Percentiles rank a stretch among this genome's conserved stretches.
Evolutionary conservation across 92 coral and sea anemone species (phyloP).

Genomic region (Hydrozoanthus gracilis): DNA sequence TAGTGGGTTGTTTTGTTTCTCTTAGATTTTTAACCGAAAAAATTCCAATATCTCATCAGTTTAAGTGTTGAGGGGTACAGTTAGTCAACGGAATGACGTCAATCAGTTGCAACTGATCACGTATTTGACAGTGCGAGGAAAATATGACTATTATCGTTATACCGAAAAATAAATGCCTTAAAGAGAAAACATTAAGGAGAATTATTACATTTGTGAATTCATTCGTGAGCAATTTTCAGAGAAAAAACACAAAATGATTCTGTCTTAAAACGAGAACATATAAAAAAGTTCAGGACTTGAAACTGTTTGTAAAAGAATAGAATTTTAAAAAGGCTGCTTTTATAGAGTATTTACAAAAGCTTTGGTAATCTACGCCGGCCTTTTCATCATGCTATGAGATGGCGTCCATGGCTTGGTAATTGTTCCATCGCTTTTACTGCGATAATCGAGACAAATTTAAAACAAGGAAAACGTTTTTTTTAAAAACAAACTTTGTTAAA

Average conservation of each 20-base stretch:
- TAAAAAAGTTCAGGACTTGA: background rate
- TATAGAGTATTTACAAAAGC: no score
- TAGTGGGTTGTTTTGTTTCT: background rate
- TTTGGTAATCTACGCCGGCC: no score
- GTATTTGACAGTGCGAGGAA: background rate
- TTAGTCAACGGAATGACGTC: conserved; percentile 9
- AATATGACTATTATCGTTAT: background rate
- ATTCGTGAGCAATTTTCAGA: background rate
- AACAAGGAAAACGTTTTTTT: no score
- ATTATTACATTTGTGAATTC: background rate
- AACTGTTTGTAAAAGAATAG: no score
- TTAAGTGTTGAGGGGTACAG: background rate
- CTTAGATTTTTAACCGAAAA: background rate
- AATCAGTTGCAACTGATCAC: background rate
- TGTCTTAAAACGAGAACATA: background rate
- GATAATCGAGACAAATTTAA: no score
- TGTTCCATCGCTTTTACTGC: no score
- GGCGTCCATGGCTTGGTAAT: no score
- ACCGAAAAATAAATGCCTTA: background rate
- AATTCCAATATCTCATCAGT: background rate
- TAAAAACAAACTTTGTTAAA: no score
- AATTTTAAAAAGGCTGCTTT: no score
- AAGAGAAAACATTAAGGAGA: background rate
- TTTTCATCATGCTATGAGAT: no score
- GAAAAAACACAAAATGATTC: background rate